Conservation (phyloP, 2,888 invertebrate species). For the Saturnia pavonia region DNA sequence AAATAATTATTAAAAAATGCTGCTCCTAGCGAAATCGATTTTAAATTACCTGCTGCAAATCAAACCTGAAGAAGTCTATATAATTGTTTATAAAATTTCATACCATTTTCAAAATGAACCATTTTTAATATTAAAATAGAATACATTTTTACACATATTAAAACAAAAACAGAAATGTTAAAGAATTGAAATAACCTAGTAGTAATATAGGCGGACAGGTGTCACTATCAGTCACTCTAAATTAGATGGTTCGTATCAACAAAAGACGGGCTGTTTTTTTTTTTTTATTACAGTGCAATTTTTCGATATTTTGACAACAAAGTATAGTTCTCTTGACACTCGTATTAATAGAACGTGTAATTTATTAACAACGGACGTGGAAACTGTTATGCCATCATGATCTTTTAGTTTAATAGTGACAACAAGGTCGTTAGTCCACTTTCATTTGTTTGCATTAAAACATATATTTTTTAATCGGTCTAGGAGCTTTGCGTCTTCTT, state of each 20-base stretch:
- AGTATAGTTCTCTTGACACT: neutral
- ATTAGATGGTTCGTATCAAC: constrained; percentile 37
- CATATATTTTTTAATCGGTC: too few relatives aligned
- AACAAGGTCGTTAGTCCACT: too few relatives aligned
- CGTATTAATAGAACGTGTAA: neutral
- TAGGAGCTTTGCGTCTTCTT: too few relatives aligned
- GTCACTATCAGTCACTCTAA: constrained; percentile 19
- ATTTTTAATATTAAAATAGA: neutral
- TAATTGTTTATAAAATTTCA: neutral
- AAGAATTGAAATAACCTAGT: neutral
- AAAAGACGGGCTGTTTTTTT: constrained; percentile 47
- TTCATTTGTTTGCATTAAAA: too few relatives aligned
- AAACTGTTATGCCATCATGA: neutral
- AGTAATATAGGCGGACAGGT: constrained; percentile 20
- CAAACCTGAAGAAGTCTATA: neutral
- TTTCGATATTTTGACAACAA: constrained; percentile 17
- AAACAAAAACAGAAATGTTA: neutral
- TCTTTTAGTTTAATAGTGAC: neutral
- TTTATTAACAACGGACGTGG: neutral
- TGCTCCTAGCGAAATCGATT: neutral
- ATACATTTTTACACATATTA: neutral
- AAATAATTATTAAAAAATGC: too few relatives aligned
- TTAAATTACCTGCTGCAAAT: neutral
- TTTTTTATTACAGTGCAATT: neutral
- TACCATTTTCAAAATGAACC: neutral